Conservation (phyloP, 2,113 vertebrate genomes). For the Furnarius figulus region DNA sequence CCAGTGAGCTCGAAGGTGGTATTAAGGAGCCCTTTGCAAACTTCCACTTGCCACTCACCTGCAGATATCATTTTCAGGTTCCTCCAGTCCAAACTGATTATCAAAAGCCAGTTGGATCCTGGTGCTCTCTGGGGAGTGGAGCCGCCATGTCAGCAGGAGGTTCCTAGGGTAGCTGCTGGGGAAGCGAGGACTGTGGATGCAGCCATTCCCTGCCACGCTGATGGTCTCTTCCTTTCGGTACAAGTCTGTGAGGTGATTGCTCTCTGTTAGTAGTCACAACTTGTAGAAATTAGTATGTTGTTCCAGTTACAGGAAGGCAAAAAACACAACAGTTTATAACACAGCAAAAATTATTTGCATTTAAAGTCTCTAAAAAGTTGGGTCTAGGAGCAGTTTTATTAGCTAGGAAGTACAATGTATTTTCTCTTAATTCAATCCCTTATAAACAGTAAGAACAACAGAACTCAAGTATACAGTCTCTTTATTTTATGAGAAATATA, state of each 20-base stretch:
- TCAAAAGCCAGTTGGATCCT: constrained; percentile 93
- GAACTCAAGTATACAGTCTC: not conserved
- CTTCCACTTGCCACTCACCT: constrained; percentile 77
- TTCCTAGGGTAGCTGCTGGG: constrained; percentile 93
- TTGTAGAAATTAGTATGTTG: constrained; percentile 87
- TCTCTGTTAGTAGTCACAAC: constrained; percentile 93
- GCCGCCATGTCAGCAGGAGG: constrained; percentile 90
- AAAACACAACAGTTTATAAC: constrained; percentile 71
- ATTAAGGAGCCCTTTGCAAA: not conserved
- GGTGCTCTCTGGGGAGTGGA: constrained; percentile 84
- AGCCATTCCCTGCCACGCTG: constrained; percentile 82
- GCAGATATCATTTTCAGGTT: constrained; percentile 92
- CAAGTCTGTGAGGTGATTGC: constrained; percentile 96
- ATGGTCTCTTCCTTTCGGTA: constrained; percentile 91
- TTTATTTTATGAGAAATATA: constrained; percentile 3
- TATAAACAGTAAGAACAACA: not conserved
- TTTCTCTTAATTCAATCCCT: not conserved
- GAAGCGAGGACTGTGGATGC: constrained; percentile 91
- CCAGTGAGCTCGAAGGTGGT: not conserved
- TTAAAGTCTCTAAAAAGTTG: not conserved
- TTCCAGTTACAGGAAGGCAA: constrained; percentile 78
- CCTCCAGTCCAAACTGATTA: constrained; percentile 91
- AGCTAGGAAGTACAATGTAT: not conserved
- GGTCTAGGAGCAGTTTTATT: not conserved
- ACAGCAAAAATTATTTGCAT: constrained; percentile 42